phyloP scores from a whole-genome alignment of 1,140 invertebrate genomes.

The Ditylenchus dipsaci region DNA sequence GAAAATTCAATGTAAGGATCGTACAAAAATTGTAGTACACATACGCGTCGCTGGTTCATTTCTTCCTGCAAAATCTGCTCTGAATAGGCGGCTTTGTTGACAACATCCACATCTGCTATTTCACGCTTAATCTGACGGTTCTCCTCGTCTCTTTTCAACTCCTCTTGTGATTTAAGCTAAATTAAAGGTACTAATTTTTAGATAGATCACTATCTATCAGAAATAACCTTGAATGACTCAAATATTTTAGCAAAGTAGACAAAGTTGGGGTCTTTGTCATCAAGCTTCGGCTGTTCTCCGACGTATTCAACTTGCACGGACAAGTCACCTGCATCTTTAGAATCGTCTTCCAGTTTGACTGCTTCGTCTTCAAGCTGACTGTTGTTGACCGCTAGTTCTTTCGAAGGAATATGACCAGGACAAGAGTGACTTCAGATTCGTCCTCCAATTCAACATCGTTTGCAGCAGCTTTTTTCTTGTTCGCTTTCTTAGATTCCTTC shows the following conservation, averaged over 20 bases:
- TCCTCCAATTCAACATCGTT: slow-evolving; percentile 17
- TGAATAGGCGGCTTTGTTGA: slow-evolving; percentile 40
- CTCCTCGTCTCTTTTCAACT: slow-evolving; percentile 29
- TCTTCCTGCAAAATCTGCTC: slow-evolving; percentile 54
- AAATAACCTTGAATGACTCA: slow-evolving; percentile 50
- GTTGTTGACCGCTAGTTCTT: neutral
- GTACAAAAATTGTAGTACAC: neutral
- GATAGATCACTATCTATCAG: too few species aligned
- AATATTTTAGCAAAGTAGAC: slow-evolving; percentile 52
- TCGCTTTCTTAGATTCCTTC: slow-evolving; percentile 51
- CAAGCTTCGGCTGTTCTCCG: slow-evolving; percentile 43
- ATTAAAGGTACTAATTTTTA: slow-evolving; percentile 24
- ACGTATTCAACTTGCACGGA: slow-evolving; percentile 53
- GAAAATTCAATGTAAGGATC: slow-evolving; percentile 15
- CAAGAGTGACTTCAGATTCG: neutral
- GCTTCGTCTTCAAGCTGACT: slow-evolving; percentile 5
- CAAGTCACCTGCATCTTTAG: slow-evolving; percentile 11
- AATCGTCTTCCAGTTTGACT: slow-evolving; percentile 8
- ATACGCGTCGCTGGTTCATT: slow-evolving; percentile 45
- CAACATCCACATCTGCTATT: slow-evolving; percentile 33
- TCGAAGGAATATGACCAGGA: neutral
- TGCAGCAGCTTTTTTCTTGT: slow-evolving; percentile 20
- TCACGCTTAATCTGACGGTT: slow-evolving; percentile 14
- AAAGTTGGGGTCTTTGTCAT: slow-evolving; percentile 48
- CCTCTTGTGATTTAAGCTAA: slow-evolving; percentile 39